Percentiles rank a stretch among this genome's conserved stretches.
These are phyloP conservation scores for Melanophora roralis DNA, from an alignment of 2,888 invertebrate genomes.

Conservation along the genomic window DNA sequence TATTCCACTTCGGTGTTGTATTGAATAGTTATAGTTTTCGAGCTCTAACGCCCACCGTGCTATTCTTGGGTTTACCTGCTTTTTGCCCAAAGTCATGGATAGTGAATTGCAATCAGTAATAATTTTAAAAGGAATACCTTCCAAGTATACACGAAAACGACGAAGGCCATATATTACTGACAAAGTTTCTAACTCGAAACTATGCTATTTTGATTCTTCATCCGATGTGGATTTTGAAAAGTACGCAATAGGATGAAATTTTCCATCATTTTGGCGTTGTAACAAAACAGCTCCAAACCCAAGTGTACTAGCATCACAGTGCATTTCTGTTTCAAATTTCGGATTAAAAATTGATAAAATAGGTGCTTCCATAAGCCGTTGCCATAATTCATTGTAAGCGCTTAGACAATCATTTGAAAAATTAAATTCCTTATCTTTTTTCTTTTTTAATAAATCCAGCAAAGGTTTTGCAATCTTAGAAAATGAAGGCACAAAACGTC, in stretches of 20 bases:
- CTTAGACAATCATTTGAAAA: not conserved
- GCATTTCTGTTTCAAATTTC: constrained; percentile 34
- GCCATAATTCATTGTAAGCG: constrained; percentile 20
- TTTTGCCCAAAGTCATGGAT: not conserved
- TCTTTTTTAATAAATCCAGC: not conserved
- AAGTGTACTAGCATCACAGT: constrained; percentile 31
- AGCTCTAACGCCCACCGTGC: not conserved
- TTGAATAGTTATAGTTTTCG: not conserved
- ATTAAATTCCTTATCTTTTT: too few species aligned
- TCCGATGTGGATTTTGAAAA: constrained; percentile 27
- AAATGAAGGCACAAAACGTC: not conserved
- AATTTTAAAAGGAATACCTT: not conserved
- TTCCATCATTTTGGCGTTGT: constrained; percentile 35
- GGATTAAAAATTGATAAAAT: constrained; percentile 33
- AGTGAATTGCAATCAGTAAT: not conserved
- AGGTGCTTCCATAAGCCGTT: not conserved
- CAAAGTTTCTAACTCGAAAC: constrained; percentile 70
- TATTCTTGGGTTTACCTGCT: too few species aligned
- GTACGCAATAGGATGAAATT: constrained; percentile 43
- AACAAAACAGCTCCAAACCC: constrained; percentile 43
- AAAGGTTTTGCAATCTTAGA: constrained; percentile 21
- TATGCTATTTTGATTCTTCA: constrained; percentile 64
- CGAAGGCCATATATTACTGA: constrained; percentile 54
- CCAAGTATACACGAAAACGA: not conserved
- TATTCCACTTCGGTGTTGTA: not conserved